Evolutionary conservation across 2,113 vertebrate species (phyloP).

Genomic region (Gobio gobio): DNA sequence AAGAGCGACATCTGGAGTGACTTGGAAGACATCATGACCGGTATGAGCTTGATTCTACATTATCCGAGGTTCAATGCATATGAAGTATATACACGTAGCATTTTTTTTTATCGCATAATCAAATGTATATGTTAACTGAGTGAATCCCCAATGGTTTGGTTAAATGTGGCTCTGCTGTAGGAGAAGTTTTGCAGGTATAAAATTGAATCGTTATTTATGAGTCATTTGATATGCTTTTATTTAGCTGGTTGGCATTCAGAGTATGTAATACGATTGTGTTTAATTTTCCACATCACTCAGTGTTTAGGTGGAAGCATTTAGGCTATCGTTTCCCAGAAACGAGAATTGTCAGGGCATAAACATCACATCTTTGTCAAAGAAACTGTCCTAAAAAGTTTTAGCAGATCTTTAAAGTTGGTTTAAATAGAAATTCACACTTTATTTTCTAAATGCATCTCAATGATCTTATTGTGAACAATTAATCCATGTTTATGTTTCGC

Average conservation of each 20-base stretch:
- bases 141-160: neutral
- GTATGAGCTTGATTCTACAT: neutral
- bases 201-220: neutral
- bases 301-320: neutral
- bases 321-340: neutral
- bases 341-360: neutral
- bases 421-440: neutral
- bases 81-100: neutral
- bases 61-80: neutral
- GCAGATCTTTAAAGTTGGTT: neutral
- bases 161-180: neutral
- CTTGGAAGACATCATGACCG: constrained; percentile 1
- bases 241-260: neutral
- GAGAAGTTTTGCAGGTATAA: neutral
- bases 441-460: neutral
- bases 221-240: neutral
- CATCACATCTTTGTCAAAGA: too few relatives aligned
- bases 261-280: neutral
- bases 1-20: constrained; percentile 21
- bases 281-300: neutral
- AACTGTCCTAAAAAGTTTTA: neutral
- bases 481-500: neutral
- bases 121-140: neutral
- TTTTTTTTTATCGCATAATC: neutral
- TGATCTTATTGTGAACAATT: too few relatives aligned